Conservation (phyloP, 1,140 invertebrate species). For the Bradysia coprophila region DNA sequence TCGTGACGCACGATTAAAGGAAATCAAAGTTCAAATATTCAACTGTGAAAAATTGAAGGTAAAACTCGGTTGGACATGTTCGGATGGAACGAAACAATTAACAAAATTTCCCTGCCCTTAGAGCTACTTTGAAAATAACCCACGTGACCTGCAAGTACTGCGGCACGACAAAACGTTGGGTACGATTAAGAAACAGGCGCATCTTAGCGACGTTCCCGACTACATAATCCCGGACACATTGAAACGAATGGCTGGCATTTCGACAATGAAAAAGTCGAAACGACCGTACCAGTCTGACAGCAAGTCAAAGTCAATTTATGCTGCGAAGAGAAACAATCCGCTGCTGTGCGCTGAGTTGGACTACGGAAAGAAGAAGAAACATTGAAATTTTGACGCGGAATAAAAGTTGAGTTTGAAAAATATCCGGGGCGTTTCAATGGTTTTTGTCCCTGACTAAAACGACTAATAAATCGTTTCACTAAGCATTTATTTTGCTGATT, state of each 20-base stretch:
- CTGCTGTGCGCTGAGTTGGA: conserved; percentile 19
- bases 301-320: conserved; percentile 14
- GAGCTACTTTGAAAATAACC: conserved; percentile 91
- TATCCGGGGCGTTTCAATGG: no score
- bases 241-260: conserved; percentile 33
- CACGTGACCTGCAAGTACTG: conserved; percentile 70
- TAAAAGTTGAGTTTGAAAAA: no score
- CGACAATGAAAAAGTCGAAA: conserved; percentile 24
- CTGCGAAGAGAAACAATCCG: conserved; percentile 20
- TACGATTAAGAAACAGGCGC: conserved; percentile 62
- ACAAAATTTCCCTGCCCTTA: conserved; percentile 16
- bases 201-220: conserved; percentile 84
- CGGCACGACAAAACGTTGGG: conserved; percentile 86
- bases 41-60: conserved; percentile 86
- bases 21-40: conserved; percentile 89
- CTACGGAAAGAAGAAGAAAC: conserved; percentile 11
- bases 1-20: conserved; percentile 80
- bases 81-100: background rate
- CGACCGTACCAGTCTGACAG: conserved; percentile 6
- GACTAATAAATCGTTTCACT: no score
- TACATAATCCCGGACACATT: conserved; percentile 74
- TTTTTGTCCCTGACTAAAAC: no score
- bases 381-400: no score
- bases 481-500: no score
- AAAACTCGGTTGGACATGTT: conserved; percentile 6